Conservation (phyloP, 2,797 vertebrate genomes). For the Cossypha polioptera region DNA sequence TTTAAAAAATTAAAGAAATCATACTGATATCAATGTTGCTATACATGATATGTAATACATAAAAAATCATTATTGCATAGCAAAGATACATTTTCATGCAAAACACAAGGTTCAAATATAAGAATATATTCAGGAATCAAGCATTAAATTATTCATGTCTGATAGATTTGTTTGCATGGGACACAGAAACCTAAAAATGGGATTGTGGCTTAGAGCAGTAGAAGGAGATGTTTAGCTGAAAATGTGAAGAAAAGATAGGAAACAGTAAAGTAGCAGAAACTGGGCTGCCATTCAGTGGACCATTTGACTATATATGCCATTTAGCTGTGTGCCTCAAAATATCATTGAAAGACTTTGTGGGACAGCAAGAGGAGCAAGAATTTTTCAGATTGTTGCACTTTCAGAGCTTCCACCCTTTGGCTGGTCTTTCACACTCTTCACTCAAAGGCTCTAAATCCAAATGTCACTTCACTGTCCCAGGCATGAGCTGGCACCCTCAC, state of each 20-base stretch:
- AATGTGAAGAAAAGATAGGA: neutral
- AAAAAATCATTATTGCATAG: neutral
- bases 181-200: neutral
- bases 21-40: neutral
- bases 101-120: neutral
- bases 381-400: neutral
- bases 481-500: neutral
- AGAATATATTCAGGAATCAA: neutral
- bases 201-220: neutral
- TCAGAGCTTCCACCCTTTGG: neutral
- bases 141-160: neutral
- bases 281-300: neutral
- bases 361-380: neutral
- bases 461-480: neutral
- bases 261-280: neutral
- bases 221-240: neutral
- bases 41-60: neutral
- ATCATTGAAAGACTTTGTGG: neutral
- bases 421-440: neutral
- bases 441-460: neutral
- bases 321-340: neutral
- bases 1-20: fast-evolving
- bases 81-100: neutral
- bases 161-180: neutral
- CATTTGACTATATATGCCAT: neutral